Evolutionary conservation across 1,140 invertebrate genomes (phyloP).

Genomic region (Phortica variegata): DNA sequence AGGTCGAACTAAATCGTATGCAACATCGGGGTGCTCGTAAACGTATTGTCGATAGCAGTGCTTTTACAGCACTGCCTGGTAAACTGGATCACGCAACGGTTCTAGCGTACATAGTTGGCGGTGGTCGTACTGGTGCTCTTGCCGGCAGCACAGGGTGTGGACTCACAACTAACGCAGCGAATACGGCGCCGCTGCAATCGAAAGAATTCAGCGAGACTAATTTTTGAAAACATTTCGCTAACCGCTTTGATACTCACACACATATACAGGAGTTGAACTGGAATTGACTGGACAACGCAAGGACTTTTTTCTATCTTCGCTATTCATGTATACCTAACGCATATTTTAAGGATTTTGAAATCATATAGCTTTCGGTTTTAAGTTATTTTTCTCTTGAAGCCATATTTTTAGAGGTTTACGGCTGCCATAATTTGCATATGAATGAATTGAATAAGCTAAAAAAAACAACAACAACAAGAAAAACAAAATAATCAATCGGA

Average conservation of each 20-base stretch:
- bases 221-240: constrained; percentile 30
- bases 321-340: neutral
- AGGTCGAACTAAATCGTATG: constrained; percentile 68
- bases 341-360: constrained; percentile 1
- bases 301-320: constrained; percentile 12
- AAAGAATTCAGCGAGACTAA: constrained; percentile 54
- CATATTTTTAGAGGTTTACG: constrained; percentile 39
- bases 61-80: constrained; percentile 73
- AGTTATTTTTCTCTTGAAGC: constrained; percentile 34
- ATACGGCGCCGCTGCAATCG: constrained; percentile 41
- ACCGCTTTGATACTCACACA: constrained; percentile 1
- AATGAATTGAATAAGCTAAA: constrained; percentile 20
- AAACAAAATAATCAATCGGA: too few species aligned
- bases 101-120: constrained; percentile 76
- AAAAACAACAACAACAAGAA: constrained; percentile 21
- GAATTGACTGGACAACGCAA: constrained; percentile 13
- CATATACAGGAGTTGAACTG: constrained; percentile 1
- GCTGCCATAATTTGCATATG: neutral
- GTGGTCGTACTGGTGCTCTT: constrained; percentile 8
- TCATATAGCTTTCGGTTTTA: constrained; percentile 23
- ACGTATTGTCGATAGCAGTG: constrained; percentile 45
- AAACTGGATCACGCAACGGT: constrained; percentile 91
- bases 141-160: constrained; percentile 18
- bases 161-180: too few species aligned
- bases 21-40: constrained; percentile 61